phyloP scores from a whole-genome alignment of 2,888 invertebrate genomes.

The Aethes cnicana region DNA sequence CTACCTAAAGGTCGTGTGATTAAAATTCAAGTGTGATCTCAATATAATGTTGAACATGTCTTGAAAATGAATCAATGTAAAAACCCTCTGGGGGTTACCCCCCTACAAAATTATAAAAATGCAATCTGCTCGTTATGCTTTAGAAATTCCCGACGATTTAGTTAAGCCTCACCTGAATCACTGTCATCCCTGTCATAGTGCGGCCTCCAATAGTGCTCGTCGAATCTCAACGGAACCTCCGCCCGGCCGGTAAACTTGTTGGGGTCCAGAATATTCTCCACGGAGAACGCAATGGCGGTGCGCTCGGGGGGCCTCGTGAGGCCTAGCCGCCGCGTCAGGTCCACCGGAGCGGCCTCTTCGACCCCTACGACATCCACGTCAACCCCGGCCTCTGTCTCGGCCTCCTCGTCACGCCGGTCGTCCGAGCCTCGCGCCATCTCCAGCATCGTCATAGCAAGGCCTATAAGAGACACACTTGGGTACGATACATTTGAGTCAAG shows the following conservation, averaged over 20 bases:
- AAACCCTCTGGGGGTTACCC: too few species aligned
- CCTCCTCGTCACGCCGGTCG: slow-evolving; percentile 64
- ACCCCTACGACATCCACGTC: slow-evolving; percentile 78
- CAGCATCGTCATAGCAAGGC: slow-evolving; percentile 80
- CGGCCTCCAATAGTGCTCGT: slow-evolving; percentile 82
- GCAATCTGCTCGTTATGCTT: background rate
- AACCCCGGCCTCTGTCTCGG: slow-evolving; percentile 62
- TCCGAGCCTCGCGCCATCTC: slow-evolving; percentile 78
- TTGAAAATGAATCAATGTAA: too few species aligned
- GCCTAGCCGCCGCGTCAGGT: slow-evolving; percentile 76
- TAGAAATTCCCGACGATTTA: background rate
- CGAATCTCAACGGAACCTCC: slow-evolving; percentile 78
- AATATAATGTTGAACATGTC: too few species aligned
- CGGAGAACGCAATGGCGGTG: slow-evolving; percentile 89
- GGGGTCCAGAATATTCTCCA: slow-evolving; percentile 94
- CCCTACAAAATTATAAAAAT: too few species aligned
- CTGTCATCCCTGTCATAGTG: slow-evolving; percentile 82
- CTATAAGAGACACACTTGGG: slow-evolving; percentile 40
- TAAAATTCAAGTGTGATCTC: too few species aligned
- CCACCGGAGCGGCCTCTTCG: slow-evolving; percentile 74
- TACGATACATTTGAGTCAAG: slow-evolving; percentile 17
- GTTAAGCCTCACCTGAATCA: slow-evolving; percentile 75
- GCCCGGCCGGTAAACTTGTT: slow-evolving; percentile 92
- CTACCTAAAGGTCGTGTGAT: too few species aligned
- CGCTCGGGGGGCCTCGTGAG: slow-evolving; percentile 83